phyloP scores from a whole-genome alignment of 2,113 vertebrate genomes.

The Pogona vitticeps region DNA sequence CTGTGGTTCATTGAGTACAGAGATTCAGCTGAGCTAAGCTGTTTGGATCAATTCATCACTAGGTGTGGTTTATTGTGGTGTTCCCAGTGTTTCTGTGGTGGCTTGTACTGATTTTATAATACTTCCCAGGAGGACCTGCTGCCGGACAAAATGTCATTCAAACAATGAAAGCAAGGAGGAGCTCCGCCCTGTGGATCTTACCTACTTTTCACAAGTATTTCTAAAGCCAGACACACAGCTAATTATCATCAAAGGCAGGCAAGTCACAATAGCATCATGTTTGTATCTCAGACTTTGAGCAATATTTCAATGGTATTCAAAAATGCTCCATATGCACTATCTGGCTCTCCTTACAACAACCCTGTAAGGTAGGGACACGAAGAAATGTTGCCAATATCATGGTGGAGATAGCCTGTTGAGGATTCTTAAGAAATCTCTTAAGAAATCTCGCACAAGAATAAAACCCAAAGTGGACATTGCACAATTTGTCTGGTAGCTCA shows the following conservation, averaged over 20 bases:
- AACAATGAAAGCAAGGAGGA: not conserved
- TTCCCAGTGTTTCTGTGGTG: not conserved
- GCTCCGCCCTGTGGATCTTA: not conserved
- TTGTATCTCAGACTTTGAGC: not conserved
- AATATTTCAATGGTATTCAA: not conserved
- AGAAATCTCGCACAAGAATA: too few relatives aligned
- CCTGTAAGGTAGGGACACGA: not conserved
- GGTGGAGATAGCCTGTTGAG: too few relatives aligned
- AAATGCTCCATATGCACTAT: not conserved
- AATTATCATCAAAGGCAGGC: not conserved
- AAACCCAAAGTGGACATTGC: too few relatives aligned
- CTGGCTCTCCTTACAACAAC: not conserved
- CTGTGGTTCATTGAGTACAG: conserved; percentile 9
- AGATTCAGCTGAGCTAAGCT: not conserved
- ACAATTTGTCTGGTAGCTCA: too few relatives aligned
- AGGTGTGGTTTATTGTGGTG: not conserved
- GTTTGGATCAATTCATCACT: conserved; percentile 22
- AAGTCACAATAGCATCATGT: not conserved
- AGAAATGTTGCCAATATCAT: too few relatives aligned
- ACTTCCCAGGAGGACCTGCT: not conserved
- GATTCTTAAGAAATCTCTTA: too few relatives aligned
- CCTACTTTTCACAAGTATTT: not conserved
- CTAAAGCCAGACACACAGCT: not conserved
- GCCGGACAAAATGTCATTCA: not conserved
- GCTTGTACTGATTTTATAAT: not conserved